A percentile compares a stretch with the other conserved stretches of the same genome.
phyloP scores from a whole-genome alignment of 2,797 vertebrate species.

The Gymnocypris eckloni region DNA sequence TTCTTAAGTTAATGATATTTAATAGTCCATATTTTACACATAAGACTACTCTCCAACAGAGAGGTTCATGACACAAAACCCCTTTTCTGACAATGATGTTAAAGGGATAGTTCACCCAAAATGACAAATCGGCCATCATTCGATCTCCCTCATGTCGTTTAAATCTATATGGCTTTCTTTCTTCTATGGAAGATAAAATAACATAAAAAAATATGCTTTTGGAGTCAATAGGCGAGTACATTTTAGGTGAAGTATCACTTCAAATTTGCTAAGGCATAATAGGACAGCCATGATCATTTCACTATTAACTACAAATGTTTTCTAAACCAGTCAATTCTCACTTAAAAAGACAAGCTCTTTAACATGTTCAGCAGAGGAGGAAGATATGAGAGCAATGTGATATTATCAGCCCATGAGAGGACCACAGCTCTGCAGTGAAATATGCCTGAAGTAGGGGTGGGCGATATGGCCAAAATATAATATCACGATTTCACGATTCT shows the following conservation, averaged over 20 bases:
- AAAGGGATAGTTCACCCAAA: background rate
- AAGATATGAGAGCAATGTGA: background rate
- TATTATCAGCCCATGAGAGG: background rate
- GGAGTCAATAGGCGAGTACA: rapidly evolving
- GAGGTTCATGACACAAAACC: background rate
- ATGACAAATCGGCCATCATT: background rate
- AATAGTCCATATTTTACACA: background rate
- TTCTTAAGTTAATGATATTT: background rate
- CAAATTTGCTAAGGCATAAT: background rate
- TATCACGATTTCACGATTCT: too few species aligned
- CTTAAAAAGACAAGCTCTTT: background rate
- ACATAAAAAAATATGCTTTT: background rate
- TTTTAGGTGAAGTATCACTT: background rate
- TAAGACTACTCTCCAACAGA: background rate
- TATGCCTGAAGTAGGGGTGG: background rate
- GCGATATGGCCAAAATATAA: too few species aligned
- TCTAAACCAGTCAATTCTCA: background rate
- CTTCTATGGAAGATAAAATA: background rate
- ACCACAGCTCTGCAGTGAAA: background rate
- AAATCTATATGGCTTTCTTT: background rate
- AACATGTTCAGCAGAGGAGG: background rate
- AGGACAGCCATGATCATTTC: background rate
- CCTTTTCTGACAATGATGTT: background rate
- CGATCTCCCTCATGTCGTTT: background rate
- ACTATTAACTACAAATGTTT: background rate